These are phyloP conservation scores for Phrynocephalus guinanensis DNA, from an alignment of 2,797 vertebrate genomes.

Conservation along the genomic window DNA sequence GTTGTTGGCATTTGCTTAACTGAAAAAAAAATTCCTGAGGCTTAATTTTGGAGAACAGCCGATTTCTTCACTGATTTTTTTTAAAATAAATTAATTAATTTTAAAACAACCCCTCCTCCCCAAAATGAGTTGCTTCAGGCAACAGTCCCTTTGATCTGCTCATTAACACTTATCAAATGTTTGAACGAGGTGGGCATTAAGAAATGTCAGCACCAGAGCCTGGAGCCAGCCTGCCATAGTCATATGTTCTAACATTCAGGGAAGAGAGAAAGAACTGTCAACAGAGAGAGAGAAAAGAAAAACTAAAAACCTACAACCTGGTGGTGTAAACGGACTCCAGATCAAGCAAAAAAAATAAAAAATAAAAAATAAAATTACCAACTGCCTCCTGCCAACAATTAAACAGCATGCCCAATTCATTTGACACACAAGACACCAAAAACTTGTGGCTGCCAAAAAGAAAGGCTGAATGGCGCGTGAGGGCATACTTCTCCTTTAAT, in stretches of 20 bases:
- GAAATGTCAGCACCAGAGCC: constrained; percentile 78
- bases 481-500: not conserved
- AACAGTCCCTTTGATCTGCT: constrained; percentile 80
- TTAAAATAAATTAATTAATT: not conserved
- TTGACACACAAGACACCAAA: not conserved
- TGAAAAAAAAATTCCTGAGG: constrained; percentile 62
- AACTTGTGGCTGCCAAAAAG: constrained; percentile 8
- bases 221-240: constrained; percentile 79
- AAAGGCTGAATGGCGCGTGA: not conserved
- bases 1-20: constrained; percentile 69
- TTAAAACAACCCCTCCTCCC: constrained; percentile 11
- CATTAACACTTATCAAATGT: constrained; percentile 80
- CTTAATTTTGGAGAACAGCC: constrained; percentile 73
- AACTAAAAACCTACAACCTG: constrained; percentile 30
- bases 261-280: constrained; percentile 80
- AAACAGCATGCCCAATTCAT: constrained; percentile 32
- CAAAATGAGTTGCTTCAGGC: constrained; percentile 76
- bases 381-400: constrained; percentile 25
- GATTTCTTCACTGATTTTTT: constrained; percentile 51
- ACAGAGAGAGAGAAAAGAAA: constrained; percentile 51
- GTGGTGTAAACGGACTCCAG: constrained; percentile 18
- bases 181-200: constrained; percentile 79
- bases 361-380: not conserved
- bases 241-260: constrained; percentile 74
- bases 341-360: constrained; percentile 24